phyloP scores from a whole-genome alignment of 2,888 invertebrate species.

The Ectemnius lituratus region DNA sequence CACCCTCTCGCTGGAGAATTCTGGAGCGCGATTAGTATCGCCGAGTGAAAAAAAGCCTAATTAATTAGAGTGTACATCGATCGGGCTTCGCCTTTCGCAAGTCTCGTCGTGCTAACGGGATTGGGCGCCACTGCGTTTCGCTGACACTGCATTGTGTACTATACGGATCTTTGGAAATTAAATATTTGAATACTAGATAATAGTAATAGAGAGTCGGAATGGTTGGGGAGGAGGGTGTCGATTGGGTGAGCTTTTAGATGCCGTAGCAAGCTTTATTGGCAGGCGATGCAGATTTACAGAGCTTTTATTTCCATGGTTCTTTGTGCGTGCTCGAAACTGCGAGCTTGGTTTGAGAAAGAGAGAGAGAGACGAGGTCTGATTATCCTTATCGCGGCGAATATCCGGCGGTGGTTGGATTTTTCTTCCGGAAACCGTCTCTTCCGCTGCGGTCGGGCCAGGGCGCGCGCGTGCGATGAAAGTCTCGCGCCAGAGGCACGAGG shows the following conservation, averaged over 20 bases:
- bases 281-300: too few relatives aligned
- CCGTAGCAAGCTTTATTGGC: too few relatives aligned
- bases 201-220: too few relatives aligned
- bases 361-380: slow-evolving; percentile 31
- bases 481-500: neutral
- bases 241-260: too few relatives aligned
- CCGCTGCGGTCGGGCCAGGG: slow-evolving; percentile 40
- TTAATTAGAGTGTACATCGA: slow-evolving; percentile 3
- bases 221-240: too few relatives aligned
- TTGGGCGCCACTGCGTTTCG: too few relatives aligned
- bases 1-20: too few relatives aligned
- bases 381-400: slow-evolving; percentile 59
- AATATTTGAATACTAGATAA: too few relatives aligned
- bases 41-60: neutral
- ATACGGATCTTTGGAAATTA: too few relatives aligned
- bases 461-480: slow-evolving; percentile 19
- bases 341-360: neutral
- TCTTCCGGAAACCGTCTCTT: slow-evolving; percentile 65
- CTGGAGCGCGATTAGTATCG: too few relatives aligned
- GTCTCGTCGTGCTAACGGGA: too few relatives aligned
- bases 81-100: neutral
- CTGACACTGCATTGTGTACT: too few relatives aligned
- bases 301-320: neutral
- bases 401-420: slow-evolving; percentile 57
- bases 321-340: neutral